These are phyloP conservation scores for Drosophila birchii DNA, from an alignment of 2,888 invertebrate species.

Conservation along the genomic window DNA sequence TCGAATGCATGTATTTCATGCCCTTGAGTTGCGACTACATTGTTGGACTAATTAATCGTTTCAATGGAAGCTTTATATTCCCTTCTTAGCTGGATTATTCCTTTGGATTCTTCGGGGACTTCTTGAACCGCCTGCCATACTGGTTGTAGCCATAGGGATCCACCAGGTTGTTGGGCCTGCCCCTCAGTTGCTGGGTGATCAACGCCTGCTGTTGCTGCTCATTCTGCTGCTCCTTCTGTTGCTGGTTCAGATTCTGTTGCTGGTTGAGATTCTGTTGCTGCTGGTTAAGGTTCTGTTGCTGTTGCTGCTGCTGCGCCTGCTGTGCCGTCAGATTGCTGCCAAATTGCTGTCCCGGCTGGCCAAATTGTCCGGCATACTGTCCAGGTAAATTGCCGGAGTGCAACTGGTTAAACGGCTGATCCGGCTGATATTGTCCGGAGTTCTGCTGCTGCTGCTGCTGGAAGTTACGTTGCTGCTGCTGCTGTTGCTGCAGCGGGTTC, in stretches of 20 bases:
- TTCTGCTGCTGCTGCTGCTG: constrained; percentile 72
- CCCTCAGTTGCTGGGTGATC: constrained; percentile 82
- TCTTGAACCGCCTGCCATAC: constrained; percentile 83
- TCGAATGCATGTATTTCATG: constrained; percentile 81
- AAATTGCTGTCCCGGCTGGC: constrained; percentile 65
- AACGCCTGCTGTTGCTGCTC: constrained; percentile 78
- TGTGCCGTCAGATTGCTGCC: constrained; percentile 57
- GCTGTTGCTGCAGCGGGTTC: constrained; percentile 77
- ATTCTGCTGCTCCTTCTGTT: constrained; percentile 67
- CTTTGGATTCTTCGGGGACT: constrained; percentile 74
- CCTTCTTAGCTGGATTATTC: constrained; percentile 20
- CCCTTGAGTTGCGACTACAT: constrained; percentile 70
- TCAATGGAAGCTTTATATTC: constrained; percentile 10
- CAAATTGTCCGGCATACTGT: constrained; percentile 71
- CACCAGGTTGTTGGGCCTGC: constrained; percentile 82
- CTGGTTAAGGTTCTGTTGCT: constrained; percentile 52
- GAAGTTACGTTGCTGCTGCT: constrained; percentile 61
- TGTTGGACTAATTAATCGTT: constrained; percentile 56
- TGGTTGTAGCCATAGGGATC: constrained; percentile 83
- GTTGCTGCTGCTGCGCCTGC: constrained; percentile 56
- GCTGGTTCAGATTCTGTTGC: constrained; percentile 60
- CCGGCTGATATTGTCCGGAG: constrained; percentile 82
- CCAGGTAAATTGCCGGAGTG: constrained; percentile 60
- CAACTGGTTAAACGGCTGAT: constrained; percentile 72
- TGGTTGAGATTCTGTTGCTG: constrained; percentile 63